Percentiles rank a stretch among this genome's conserved stretches.
These are phyloP conservation scores for Alfaro cultratus DNA, from an alignment of 2,797 vertebrate species.

Conservation along the genomic window DNA sequence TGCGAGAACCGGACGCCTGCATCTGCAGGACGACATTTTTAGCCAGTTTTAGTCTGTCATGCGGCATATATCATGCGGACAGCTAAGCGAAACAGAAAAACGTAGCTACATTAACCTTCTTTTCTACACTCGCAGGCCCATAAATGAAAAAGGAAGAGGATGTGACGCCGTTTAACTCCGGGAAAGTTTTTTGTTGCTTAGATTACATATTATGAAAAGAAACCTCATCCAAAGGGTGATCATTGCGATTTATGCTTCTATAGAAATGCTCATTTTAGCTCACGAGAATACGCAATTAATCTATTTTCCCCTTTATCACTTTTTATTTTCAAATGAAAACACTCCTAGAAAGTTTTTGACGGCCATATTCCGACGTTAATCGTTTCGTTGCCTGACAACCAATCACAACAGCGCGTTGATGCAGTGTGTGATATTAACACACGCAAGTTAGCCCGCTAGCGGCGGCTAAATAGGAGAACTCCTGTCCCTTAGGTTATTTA, in stretches of 20 bases:
- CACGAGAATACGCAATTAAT: not conserved
- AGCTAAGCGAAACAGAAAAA: constrained; percentile 35
- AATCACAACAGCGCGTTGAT: constrained; percentile 1
- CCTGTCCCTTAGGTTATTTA: not conserved
- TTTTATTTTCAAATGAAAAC: not conserved
- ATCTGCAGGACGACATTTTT: constrained; percentile 5
- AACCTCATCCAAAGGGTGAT: not conserved
- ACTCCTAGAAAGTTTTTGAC: constrained; percentile 45
- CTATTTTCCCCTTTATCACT: not conserved
- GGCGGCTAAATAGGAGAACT: not conserved
- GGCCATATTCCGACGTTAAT: constrained; percentile 32
- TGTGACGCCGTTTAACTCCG: constrained; percentile 72
- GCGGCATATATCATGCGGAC: not conserved
- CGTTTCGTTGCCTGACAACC: constrained; percentile 20
- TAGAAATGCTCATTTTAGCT: not conserved
- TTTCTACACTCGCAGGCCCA: constrained; percentile 76
- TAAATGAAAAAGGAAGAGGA: constrained; percentile 76
- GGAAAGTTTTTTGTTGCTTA: constrained; percentile 26
- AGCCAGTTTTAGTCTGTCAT: not conserved
- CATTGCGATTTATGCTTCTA: too few species aligned
- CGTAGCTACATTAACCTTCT: constrained; percentile 53
- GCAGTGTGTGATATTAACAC: constrained; percentile 38
- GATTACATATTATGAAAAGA: not conserved
- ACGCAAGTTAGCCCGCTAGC: constrained; percentile 57
- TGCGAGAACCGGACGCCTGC: constrained; percentile 18